These are phyloP conservation scores for Zaprionus gabonicus DNA, from an alignment of 1,140 invertebrate genomes.

Conservation along the genomic window DNA sequence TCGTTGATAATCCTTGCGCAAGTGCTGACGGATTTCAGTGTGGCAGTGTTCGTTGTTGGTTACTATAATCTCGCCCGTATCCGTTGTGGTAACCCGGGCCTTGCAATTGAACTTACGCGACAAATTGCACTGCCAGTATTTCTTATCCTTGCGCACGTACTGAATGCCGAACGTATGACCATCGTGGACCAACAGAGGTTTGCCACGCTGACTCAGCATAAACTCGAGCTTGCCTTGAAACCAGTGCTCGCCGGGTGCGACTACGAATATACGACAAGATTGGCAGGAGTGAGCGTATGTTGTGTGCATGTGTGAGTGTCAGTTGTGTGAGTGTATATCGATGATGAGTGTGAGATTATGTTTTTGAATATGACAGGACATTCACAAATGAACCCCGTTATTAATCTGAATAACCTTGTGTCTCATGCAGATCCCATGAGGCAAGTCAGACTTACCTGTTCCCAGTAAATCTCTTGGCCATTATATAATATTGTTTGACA, in stretches of 20 bases:
- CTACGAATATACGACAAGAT: constrained; percentile 77
- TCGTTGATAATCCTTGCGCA: constrained; percentile 84
- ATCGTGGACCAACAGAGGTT: constrained; percentile 83
- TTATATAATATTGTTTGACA: not conserved
- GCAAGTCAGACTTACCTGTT: constrained; percentile 56
- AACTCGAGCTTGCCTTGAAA: constrained; percentile 84
- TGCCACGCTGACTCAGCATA: constrained; percentile 84
- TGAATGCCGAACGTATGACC: constrained; percentile 84
- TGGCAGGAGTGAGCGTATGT: constrained; percentile 49
- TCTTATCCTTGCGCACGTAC: constrained; percentile 84
- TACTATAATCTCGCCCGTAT: constrained; percentile 84
- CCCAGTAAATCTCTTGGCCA: not conserved
- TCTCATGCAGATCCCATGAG: constrained; percentile 61
- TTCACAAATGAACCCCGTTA: constrained; percentile 74
- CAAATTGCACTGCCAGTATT: constrained; percentile 84
- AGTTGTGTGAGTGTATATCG: constrained; percentile 6
- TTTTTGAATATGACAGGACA: constrained; percentile 62
- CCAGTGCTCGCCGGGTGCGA: constrained; percentile 84
- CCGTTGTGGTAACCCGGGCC: constrained; percentile 83
- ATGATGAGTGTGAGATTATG: constrained; percentile 36
- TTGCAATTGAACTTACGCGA: constrained; percentile 84
- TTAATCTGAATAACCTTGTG: constrained; percentile 28
- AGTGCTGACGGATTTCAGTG: constrained; percentile 83
- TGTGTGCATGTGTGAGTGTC: constrained; percentile 11
- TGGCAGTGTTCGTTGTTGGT: constrained; percentile 84